Percentiles rank a stretch among this genome's conserved stretches.
Evolutionary conservation across 1,140 invertebrate species (phyloP).

Genomic region (Marisa cornuarietis): DNA sequence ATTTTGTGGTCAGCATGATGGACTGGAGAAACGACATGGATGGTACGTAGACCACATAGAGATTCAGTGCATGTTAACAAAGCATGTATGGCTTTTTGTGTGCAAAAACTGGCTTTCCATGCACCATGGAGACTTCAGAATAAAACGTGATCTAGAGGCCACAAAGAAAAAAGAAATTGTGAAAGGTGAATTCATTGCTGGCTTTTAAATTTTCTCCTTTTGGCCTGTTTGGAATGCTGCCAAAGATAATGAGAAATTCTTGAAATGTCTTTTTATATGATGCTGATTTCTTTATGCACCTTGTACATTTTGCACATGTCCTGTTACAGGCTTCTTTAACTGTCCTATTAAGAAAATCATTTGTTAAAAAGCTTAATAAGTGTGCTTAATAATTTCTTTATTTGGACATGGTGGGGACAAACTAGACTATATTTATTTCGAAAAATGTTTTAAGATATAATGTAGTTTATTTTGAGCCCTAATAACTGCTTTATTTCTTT

Average conservation of each 20-base stretch:
- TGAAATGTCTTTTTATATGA: not conserved
- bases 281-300: not conserved
- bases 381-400: no score
- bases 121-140: slow-evolving; percentile 55
- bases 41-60: slow-evolving; percentile 62
- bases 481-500: not conserved
- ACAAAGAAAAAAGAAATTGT: slow-evolving; percentile 27
- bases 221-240: no score
- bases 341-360: no score
- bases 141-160: slow-evolving; percentile 55
- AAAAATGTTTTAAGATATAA: no score
- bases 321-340: no score
- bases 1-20: slow-evolving; percentile 59
- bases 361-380: no score
- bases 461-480: not conserved
- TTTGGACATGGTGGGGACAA: no score
- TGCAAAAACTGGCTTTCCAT: slow-evolving; percentile 64
- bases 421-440: no score
- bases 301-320: not conserved
- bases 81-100: slow-evolving; percentile 59
- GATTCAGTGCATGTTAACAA: slow-evolving; percentile 57
- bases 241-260: not conserved
- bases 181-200: slow-evolving; percentile 9
- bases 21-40: slow-evolving; percentile 51
- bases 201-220: not conserved